A percentile compares a stretch with the other conserved stretches of the same genome.
phyloP scores from a whole-genome alignment of 1,140 invertebrate genomes.

The Matsumurasca onukii region DNA sequence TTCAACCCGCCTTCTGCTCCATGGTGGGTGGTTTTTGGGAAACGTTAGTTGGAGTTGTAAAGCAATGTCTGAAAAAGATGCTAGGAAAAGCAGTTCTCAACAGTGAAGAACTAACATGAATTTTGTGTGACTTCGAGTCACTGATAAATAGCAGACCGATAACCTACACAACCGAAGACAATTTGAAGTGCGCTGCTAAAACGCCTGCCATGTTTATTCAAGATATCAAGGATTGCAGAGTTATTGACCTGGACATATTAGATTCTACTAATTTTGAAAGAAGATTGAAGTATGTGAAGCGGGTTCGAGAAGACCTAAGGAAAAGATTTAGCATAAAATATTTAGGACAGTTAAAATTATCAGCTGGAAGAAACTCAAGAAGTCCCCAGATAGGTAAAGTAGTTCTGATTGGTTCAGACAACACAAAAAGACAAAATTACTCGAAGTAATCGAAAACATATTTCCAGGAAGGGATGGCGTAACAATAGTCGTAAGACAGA shows the following conservation, averaged over 20 bases:
- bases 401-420: constrained; percentile 18
- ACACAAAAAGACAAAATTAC: constrained; percentile 25
- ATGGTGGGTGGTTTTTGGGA: neutral
- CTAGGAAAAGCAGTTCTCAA: constrained; percentile 23
- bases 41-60: constrained; percentile 30
- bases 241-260: constrained; percentile 34
- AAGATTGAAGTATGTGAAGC: neutral
- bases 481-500: neutral
- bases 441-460: constrained; percentile 1
- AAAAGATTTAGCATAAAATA: constrained; percentile 29
- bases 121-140: constrained; percentile 31
- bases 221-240: constrained; percentile 36
- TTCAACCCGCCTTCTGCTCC: neutral
- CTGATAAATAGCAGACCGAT: constrained; percentile 45
- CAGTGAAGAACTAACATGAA: constrained; percentile 28
- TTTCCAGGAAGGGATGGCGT: neutral
- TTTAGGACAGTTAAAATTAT: constrained; percentile 18
- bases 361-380: neutral
- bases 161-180: constrained; percentile 40
- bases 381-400: neutral
- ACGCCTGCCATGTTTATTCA: constrained; percentile 41
- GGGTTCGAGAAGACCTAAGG: constrained; percentile 3
- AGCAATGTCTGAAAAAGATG: constrained; percentile 23
- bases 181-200: neutral
- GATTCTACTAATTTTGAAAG: constrained; percentile 3